phyloP scores from a whole-genome alignment of 2,888 invertebrate genomes.

The Orthonychiurus folsomi region DNA sequence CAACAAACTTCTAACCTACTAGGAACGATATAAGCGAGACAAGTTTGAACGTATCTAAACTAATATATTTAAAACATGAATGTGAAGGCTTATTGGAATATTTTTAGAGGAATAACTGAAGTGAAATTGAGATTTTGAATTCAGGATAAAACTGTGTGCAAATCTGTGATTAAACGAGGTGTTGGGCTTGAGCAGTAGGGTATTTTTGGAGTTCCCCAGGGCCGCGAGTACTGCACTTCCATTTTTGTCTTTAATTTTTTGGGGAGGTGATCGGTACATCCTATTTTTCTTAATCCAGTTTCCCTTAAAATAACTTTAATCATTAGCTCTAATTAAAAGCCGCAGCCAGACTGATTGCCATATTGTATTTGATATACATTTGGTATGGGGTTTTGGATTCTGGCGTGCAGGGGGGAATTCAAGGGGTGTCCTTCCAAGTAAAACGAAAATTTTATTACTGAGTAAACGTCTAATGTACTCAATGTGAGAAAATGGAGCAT shows the following conservation, averaged over 20 bases:
- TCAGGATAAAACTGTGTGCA: not conserved
- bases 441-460: not conserved
- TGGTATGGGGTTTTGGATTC: too few species aligned
- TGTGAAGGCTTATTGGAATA: too few species aligned
- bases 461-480: not conserved
- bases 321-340: not conserved
- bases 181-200: not conserved
- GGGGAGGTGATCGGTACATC: not conserved
- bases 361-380: too few species aligned
- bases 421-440: too few species aligned
- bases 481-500: too few species aligned
- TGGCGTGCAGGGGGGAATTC: not conserved
- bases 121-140: not conserved
- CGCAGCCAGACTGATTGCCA: too few species aligned
- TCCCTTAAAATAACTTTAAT: not conserved
- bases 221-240: not conserved
- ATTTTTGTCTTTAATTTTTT: not conserved
- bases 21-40: too few species aligned
- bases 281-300: not conserved
- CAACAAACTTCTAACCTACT: too few species aligned
- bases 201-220: too few species aligned
- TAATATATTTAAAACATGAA: too few species aligned
- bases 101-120: not conserved
- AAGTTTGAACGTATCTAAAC: too few species aligned
- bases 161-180: slow-evolving; percentile 1